A percentile compares a stretch with the other conserved stretches of the same genome.
phyloP scores from a whole-genome alignment of 2,888 invertebrate genomes.

The Eupelmus urozonus region DNA sequence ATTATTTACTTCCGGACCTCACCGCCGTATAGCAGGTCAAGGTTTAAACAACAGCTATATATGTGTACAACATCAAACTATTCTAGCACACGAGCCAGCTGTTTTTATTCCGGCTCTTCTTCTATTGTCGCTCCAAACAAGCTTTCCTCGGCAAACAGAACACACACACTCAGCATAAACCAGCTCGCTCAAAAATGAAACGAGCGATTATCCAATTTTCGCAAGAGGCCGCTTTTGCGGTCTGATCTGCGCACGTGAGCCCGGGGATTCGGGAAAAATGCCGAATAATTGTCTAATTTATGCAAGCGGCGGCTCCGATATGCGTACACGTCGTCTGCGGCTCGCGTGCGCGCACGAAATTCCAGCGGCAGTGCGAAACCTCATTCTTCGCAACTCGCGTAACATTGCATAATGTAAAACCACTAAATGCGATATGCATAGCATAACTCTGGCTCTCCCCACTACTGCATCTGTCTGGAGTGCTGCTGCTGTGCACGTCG shows the following conservation, averaged over 20 bases:
- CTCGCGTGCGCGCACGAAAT: constrained; percentile 55
- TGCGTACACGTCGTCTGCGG: not conserved
- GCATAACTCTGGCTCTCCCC: too few species aligned
- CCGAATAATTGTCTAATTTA: constrained; percentile 43
- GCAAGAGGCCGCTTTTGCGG: not conserved
- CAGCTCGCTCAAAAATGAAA: not conserved
- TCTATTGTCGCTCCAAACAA: too few species aligned
- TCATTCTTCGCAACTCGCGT: constrained; percentile 53
- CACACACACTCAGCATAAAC: too few species aligned
- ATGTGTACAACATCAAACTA: too few species aligned
- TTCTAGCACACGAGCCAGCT: too few species aligned
- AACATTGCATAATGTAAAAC: constrained; percentile 63
- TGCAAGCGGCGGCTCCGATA: constrained; percentile 19
- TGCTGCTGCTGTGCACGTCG: not conserved
- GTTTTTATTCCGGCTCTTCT: too few species aligned
- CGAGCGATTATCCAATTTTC: constrained; percentile 32
- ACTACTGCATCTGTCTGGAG: not conserved
- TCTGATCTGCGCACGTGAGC: not conserved
- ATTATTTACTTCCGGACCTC: too few species aligned
- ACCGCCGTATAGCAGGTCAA: too few species aligned
- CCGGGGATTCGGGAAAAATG: not conserved
- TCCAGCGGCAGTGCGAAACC: constrained; percentile 61
- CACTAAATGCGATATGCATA: constrained; percentile 59
- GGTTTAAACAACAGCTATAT: too few species aligned
- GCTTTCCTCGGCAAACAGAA: too few species aligned